A percentile compares a stretch with the other conserved stretches of the same genome.
These are phyloP conservation scores for Hipposideros armiger DNA, from an alignment of 2,113 vertebrate species.

Conservation along the genomic window DNA sequence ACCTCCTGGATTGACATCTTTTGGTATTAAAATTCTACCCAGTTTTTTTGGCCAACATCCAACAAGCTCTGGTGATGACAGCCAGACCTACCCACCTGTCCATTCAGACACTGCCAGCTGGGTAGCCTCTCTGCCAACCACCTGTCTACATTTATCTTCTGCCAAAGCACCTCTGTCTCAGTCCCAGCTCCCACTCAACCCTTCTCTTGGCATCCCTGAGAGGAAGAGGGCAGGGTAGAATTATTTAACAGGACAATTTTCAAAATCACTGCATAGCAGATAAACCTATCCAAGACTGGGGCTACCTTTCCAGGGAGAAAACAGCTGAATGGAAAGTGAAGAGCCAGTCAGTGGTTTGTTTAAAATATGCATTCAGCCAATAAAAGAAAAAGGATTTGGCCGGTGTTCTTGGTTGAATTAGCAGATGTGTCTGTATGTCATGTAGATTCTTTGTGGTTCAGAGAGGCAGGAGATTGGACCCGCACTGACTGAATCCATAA, in stretches of 20 bases:
- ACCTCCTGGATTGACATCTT: conserved; percentile 23
- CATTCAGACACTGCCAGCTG: conserved; percentile 40
- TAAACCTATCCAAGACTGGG: not conserved
- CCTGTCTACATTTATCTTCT: conserved; percentile 16
- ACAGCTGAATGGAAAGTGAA: not conserved
- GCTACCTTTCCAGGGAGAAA: not conserved
- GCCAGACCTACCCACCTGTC: conserved; percentile 58
- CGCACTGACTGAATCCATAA: not conserved
- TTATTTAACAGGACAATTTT: conserved; percentile 43
- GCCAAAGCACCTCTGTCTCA: conserved; percentile 21
- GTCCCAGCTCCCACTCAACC: not conserved
- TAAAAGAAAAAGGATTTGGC: not conserved
- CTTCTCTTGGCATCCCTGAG: conserved; percentile 5
- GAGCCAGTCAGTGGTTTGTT: not conserved
- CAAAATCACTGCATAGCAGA: not conserved
- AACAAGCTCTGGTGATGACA: conserved; percentile 49
- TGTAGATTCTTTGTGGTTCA: not conserved
- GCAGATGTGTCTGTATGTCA: not conserved
- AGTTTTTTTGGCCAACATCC: not conserved
- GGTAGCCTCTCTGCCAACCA: not conserved
- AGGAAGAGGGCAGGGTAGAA: not conserved
- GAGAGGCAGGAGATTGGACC: not conserved
- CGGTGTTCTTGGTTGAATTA: not conserved
- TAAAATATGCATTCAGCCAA: not conserved
- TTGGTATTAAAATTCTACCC: conserved; percentile 60